These are phyloP conservation scores for Calameuta idolon DNA, from an alignment of 2,888 invertebrate species.

Conservation along the genomic window DNA sequence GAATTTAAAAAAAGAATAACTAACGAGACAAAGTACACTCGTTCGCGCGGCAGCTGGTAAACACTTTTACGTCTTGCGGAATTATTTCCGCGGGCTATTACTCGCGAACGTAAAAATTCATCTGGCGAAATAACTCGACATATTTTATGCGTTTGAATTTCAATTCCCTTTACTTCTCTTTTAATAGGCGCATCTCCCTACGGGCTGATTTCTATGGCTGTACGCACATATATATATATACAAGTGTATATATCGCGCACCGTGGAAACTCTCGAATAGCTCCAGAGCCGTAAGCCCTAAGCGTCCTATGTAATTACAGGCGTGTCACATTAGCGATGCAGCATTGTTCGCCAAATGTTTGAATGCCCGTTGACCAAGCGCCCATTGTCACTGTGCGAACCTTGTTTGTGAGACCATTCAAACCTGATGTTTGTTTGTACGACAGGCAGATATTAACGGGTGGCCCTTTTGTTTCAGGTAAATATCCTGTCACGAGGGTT, in stretches of 20 bases:
- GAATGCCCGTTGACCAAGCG: conserved; percentile 15
- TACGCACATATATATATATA: too few species aligned
- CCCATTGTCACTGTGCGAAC: conserved; percentile 16
- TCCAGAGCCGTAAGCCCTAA: background rate
- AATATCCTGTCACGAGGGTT: conserved; percentile 14
- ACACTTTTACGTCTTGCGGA: background rate
- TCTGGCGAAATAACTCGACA: background rate
- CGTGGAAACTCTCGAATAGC: background rate
- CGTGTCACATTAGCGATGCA: conserved; percentile 21
- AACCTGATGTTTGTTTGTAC: conserved; percentile 18
- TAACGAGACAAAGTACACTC: background rate
- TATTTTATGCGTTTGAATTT: background rate
- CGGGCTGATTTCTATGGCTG: too few species aligned
- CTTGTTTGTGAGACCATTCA: conserved; percentile 26
- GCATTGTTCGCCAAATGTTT: conserved; percentile 28
- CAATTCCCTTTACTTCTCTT: fast-evolving
- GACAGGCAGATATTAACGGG: conserved; percentile 19
- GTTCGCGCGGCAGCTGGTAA: background rate
- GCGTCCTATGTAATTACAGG: conserved; percentile 30
- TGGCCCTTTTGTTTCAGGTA: conserved; percentile 30
- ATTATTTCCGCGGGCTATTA: background rate
- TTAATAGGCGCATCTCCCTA: background rate
- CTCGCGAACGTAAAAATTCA: background rate
- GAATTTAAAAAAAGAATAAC: background rate
- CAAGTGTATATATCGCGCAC: background rate